Evolutionary conservation across 2,113 vertebrate genomes (phyloP).

Genomic region (Accipiter cooperii): DNA sequence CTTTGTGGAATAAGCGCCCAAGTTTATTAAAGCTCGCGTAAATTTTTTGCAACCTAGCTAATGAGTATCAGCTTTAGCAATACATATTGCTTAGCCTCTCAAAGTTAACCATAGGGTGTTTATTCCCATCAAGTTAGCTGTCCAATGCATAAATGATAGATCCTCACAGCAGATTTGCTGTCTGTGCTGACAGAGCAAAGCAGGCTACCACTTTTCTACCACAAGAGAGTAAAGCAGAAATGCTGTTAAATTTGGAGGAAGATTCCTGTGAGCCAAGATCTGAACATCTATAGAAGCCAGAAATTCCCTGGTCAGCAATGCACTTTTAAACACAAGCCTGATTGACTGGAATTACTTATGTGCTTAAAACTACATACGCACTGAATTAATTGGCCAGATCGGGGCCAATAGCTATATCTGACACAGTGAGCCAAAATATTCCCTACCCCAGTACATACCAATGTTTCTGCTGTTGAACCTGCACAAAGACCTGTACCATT

Average conservation of each 20-base stretch:
- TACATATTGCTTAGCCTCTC: background rate
- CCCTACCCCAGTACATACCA: background rate
- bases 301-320: background rate
- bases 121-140: background rate
- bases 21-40: background rate
- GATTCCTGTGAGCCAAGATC: background rate
- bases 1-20: background rate
- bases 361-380: background rate
- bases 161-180: background rate
- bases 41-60: background rate
- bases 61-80: background rate
- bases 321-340: background rate
- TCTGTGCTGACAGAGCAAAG: background rate
- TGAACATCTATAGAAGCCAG: background rate
- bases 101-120: background rate
- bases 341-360: slow-evolving; percentile 10
- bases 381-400: background rate
- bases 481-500: background rate
- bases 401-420: background rate
- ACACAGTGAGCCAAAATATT: background rate
- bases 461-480: background rate
- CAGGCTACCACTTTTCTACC: background rate
- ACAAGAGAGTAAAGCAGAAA: background rate
- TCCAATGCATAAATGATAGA: background rate
- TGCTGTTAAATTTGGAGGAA: background rate